Evolutionary conservation across 30 jellyfish, hydroid and myxozoan genomes (phyloP).

Genomic region (Catostylus mosaicus): DNA sequence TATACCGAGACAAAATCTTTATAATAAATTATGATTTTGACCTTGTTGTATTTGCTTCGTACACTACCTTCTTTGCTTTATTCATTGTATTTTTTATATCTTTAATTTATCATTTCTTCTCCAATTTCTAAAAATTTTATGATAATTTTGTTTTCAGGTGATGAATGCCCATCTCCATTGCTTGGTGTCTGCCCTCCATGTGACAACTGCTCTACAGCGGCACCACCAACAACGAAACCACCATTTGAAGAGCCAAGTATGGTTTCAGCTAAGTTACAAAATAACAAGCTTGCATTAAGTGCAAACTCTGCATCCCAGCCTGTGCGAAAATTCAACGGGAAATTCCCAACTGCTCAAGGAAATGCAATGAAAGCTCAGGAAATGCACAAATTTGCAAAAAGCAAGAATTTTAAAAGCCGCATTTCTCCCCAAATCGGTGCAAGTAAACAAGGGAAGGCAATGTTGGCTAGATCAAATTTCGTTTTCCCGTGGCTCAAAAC

Average conservation of each 20-base stretch:
- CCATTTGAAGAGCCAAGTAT: constrained; percentile 66
- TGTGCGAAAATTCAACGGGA: neutral
- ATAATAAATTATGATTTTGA: too few relatives aligned
- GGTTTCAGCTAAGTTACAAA: constrained; percentile 40
- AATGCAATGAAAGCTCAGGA: constrained; percentile 19
- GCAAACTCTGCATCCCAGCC: constrained; percentile 15
- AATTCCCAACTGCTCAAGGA: neutral
- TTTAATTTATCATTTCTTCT: too few relatives aligned
- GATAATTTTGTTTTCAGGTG: constrained; percentile 82
- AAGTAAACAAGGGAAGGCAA: constrained; percentile 30
- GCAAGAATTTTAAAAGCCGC: constrained; percentile 12
- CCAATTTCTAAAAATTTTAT: too few relatives aligned
- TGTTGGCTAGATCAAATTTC: constrained; percentile 56
- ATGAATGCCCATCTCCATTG: constrained; percentile 93
- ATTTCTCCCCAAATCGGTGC: constrained; percentile 10
- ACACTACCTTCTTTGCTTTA: too few relatives aligned
- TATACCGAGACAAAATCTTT: too few relatives aligned
- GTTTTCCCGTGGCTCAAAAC: constrained; percentile 68
- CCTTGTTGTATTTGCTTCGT: too few relatives aligned
- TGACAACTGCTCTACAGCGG: constrained; percentile 71
- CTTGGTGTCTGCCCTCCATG: constrained; percentile 98
- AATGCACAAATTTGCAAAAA: neutral
- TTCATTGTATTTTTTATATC: too few relatives aligned
- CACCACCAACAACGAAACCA: constrained; percentile 80
- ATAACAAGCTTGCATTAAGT: neutral